Evolutionary conservation across 2,888 invertebrate species (phyloP).

Genomic region (Heliconius cydno): DNA sequence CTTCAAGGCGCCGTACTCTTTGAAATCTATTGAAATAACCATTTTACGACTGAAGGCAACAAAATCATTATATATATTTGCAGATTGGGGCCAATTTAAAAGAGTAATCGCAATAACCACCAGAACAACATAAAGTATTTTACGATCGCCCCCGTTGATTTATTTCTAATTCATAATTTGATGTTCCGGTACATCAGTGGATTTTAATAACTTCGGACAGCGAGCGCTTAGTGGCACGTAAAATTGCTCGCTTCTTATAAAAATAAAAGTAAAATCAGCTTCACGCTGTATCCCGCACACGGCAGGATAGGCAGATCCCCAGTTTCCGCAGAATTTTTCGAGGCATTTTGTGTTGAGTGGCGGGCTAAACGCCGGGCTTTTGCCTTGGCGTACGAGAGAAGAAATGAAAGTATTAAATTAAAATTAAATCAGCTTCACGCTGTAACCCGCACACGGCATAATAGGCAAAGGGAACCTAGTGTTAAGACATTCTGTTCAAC

Average conservation of each 20-base stretch:
- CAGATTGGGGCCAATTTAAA: slow-evolving; percentile 76
- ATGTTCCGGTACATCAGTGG: slow-evolving; percentile 80
- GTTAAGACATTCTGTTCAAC: too few species aligned
- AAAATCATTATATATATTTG: slow-evolving; percentile 56
- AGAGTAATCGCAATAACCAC: slow-evolving; percentile 71
- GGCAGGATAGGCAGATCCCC: too few species aligned
- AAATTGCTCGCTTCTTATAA: slow-evolving; percentile 65
- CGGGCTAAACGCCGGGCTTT: too few species aligned
- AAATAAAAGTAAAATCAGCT: too few species aligned
- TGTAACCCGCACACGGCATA: too few species aligned
- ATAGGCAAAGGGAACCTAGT: too few species aligned
- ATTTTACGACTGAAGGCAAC: slow-evolving; percentile 45
- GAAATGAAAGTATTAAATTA: too few species aligned
- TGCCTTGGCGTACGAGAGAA: too few species aligned
- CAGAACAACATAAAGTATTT: slow-evolving; percentile 81
- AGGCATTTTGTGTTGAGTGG: too few species aligned
- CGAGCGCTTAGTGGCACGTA: slow-evolving; percentile 80
- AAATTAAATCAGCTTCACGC: too few species aligned
- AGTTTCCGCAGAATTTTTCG: too few species aligned
- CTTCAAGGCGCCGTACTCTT: slow-evolving; percentile 38
- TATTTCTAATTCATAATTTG: slow-evolving; percentile 82
- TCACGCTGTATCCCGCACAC: too few species aligned
- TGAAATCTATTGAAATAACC: slow-evolving; percentile 42
- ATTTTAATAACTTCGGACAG: slow-evolving; percentile 80
- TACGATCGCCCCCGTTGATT: slow-evolving; percentile 80